Evolutionary conservation across 2,797 vertebrate genomes (phyloP).

Genomic region (Myotis daubentonii): DNA sequence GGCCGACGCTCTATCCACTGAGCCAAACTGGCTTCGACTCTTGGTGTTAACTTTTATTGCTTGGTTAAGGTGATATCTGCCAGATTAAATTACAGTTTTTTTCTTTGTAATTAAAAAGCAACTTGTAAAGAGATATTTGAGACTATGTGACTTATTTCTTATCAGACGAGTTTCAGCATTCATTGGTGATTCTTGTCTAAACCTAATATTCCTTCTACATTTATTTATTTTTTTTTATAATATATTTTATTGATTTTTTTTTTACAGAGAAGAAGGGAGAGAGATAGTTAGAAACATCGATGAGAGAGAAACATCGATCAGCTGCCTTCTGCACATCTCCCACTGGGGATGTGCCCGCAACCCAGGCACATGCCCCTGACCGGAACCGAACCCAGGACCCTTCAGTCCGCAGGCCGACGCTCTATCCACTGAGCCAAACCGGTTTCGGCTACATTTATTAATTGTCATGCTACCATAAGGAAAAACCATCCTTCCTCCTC

Average conservation of each 20-base stretch:
- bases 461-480: neutral
- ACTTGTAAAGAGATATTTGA: conserved; percentile 35
- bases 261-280: no score
- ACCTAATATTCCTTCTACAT: neutral
- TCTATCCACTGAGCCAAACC: no score
- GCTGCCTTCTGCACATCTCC: no score
- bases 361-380: no score
- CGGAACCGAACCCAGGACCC: no score
- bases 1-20: no score
- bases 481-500: neutral
- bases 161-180: conserved; percentile 1
- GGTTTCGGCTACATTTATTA: neutral
- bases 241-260: no score
- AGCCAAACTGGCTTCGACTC: neutral
- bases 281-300: no score
- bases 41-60: conserved; percentile 1
- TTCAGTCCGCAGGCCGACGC: no score
- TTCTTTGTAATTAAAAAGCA: neutral
- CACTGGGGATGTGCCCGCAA: no score
- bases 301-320: no score
- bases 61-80: neutral
- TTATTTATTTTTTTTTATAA: neutral
- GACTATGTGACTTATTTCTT: conserved; percentile 41
- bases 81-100: conserved; percentile 17
- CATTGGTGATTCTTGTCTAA: conserved; percentile 7